A percentile compares a stretch with the other conserved stretches of the same genome.
Conservation (phyloP, 1,140 invertebrate species). For the Sesamia nonagrioides region DNA sequence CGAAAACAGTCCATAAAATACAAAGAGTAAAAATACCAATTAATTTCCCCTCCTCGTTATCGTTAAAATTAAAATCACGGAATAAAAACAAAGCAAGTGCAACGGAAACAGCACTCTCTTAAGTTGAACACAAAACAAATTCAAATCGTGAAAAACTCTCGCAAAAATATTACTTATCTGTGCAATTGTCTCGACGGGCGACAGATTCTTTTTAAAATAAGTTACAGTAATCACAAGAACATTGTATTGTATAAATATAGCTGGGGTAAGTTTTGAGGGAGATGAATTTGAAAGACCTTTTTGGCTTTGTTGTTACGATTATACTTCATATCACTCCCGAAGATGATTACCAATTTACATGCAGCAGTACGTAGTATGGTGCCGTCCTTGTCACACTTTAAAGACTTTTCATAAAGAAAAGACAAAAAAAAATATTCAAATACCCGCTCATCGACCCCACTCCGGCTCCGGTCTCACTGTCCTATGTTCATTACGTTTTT, state of each 20-base stretch:
- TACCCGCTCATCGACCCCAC: too few species aligned
- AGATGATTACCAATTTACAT: too few species aligned
- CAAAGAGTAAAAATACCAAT: conserved; percentile 9
- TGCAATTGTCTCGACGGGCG: conserved; percentile 37
- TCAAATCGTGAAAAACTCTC: conserved; percentile 32
- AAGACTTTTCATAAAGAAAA: too few species aligned
- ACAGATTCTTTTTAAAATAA: conserved; percentile 44
- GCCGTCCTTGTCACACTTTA: too few species aligned
- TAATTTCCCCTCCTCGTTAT: conserved; percentile 18
- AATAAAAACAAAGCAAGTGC: conserved; percentile 47
- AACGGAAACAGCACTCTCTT: conserved; percentile 53
- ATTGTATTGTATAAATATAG: conserved; percentile 3
- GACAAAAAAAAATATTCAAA: too few species aligned
- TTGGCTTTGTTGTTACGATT: background rate
- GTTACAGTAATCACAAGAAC: conserved; percentile 19
- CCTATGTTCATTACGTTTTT: too few species aligned
- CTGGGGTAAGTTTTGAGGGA: background rate
- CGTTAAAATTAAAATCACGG: conserved; percentile 20
- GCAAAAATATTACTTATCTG: conserved; percentile 35
- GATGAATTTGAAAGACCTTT: background rate
- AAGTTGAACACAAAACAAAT: conserved; percentile 42
- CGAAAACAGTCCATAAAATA: conserved; percentile 16
- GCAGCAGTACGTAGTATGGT: too few species aligned
- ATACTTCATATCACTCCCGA: too few species aligned
- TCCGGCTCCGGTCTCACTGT: too few species aligned